Evolutionary conservation across 2,113 vertebrate species (phyloP).

Genomic region (Pterocles gutturalis): DNA sequence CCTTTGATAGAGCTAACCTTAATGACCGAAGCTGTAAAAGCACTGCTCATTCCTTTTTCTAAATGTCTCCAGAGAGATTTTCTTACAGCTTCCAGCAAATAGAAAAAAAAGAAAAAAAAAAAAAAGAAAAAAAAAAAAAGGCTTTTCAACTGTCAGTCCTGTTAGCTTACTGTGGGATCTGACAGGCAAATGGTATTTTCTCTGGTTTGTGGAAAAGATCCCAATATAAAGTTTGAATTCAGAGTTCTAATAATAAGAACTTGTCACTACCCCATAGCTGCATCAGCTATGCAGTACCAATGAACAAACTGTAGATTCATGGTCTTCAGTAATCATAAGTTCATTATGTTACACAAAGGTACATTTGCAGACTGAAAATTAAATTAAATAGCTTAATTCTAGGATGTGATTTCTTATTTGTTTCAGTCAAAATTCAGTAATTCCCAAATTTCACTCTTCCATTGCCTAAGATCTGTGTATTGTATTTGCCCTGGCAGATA

Average conservation of each 20-base stretch:
- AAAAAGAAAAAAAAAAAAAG: background rate
- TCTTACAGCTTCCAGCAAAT: background rate
- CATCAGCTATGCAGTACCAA: background rate
- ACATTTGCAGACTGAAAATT: background rate
- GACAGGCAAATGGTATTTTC: background rate
- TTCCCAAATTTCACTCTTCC: background rate
- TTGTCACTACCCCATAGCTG: background rate
- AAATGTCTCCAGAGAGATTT: background rate
- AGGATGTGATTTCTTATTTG: background rate
- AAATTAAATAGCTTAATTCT: background rate
- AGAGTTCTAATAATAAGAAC: background rate
- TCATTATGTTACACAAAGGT: background rate
- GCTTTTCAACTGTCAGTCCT: background rate
- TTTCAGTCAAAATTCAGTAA: background rate
- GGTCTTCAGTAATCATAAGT: background rate
- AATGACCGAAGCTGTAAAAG: background rate
- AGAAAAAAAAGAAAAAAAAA: rapidly evolving
- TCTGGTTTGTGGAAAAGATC: background rate
- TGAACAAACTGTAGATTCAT: background rate
- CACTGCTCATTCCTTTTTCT: background rate
- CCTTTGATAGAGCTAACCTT: background rate
- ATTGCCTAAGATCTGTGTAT: background rate
- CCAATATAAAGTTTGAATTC: background rate
- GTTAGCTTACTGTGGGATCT: background rate
- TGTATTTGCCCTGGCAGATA: background rate